phyloP scores from a whole-genome alignment of 2,888 invertebrate species.

The Protula sp. region DNA sequence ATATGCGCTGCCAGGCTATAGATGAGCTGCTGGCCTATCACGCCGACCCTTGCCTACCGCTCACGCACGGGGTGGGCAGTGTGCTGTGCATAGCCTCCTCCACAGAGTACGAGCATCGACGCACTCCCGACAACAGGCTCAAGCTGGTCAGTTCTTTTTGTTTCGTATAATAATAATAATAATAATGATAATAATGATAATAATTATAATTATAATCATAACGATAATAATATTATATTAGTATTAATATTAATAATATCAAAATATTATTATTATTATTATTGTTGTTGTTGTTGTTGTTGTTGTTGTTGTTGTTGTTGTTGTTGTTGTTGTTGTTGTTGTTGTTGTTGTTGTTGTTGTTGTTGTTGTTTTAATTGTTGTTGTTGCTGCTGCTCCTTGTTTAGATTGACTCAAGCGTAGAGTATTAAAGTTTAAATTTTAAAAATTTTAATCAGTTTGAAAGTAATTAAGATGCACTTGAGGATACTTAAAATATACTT shows the following conservation, averaged over 20 bases:
- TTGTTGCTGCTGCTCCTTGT: no score
- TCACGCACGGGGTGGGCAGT: conserved; percentile 52
- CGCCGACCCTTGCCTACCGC: conserved; percentile 44
- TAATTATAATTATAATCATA: not conserved
- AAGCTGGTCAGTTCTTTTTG: conserved; percentile 36
- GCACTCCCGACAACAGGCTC: conserved; percentile 36
- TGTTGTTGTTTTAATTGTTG: no score
- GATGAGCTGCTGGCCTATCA: conserved; percentile 42
- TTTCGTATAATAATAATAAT: not conserved
- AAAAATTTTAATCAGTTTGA: no score
- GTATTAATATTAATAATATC: no score
- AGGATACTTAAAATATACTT: no score
- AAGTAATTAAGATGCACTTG: no score
- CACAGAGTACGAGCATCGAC: conserved; percentile 46
- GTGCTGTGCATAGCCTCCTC: conserved; percentile 49
- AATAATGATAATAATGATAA: not conserved
- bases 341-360: no score
- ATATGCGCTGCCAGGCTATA: no score
- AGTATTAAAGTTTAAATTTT: no score
- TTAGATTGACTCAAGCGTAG: no score
- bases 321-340: no score
- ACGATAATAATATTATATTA: not conserved
- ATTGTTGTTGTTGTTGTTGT: not conserved
- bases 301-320: no score
- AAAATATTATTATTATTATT: not conserved